These are phyloP conservation scores for Sylvilagus bachmani DNA, from an alignment of 2,113 vertebrate species.

Conservation along the genomic window DNA sequence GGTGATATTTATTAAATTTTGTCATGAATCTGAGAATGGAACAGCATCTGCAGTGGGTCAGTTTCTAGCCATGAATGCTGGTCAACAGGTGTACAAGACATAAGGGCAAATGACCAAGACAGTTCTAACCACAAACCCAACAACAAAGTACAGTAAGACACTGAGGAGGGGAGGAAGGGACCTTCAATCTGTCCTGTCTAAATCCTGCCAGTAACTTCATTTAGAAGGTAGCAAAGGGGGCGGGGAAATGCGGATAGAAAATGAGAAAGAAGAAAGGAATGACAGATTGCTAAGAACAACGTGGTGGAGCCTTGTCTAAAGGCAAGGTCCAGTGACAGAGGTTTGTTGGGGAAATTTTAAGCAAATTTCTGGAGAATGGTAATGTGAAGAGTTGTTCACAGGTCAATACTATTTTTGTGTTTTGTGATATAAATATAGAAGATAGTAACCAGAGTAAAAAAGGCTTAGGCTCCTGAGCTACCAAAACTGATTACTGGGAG, in stretches of 20 bases:
- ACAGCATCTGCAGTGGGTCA: neutral
- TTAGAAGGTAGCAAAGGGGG: neutral
- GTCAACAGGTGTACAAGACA: neutral
- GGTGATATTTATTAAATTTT: neutral
- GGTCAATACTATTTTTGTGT: conserved; percentile 28
- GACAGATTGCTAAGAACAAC: conserved; percentile 46
- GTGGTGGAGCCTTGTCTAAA: conserved; percentile 3
- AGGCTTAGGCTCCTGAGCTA: neutral
- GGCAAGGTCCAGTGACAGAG: conserved; percentile 22
- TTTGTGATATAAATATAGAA: conserved; percentile 48
- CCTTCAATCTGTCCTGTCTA: conserved; percentile 1
- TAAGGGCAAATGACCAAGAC: neutral
- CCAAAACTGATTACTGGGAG: neutral
- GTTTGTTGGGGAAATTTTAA: conserved; percentile 42
- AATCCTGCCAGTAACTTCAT: neutral
- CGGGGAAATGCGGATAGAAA: too few relatives aligned
- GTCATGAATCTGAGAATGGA: conserved; percentile 23
- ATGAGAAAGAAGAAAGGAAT: neutral
- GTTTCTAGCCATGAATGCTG: conserved; percentile 10
- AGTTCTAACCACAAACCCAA: conserved; percentile 6
- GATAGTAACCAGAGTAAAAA: conserved; percentile 40
- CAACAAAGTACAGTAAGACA: neutral
- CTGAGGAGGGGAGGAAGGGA: neutral
- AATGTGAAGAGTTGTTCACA: conserved; percentile 29
- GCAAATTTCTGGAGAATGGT: conserved; percentile 54